Evolutionary conservation across 1,140 invertebrate genomes (phyloP).

Genomic region (Polypedilum vanderplanki): DNA sequence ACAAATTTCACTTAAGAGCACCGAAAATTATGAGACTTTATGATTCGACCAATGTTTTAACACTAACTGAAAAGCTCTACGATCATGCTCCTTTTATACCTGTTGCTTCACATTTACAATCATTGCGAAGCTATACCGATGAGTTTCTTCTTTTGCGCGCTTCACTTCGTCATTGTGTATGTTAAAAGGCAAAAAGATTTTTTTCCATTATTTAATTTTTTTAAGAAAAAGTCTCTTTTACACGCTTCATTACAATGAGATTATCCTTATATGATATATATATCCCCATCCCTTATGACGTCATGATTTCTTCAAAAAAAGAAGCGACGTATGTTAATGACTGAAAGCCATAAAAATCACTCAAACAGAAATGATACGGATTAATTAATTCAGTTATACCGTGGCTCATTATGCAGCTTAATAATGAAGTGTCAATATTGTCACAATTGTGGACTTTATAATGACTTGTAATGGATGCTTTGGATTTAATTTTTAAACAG

Average conservation of each 20-base stretch:
- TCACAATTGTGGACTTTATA: neutral
- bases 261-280: too few relatives aligned
- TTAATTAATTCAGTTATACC: neutral
- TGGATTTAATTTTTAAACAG: neutral
- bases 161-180: neutral
- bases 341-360: neutral
- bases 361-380: neutral
- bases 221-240: neutral
- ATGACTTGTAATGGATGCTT: neutral
- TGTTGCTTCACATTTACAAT: neutral
- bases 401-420: neutral
- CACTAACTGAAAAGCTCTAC: slow-evolving; percentile 8
- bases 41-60: neutral
- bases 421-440: slow-evolving; percentile 13
- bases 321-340: neutral
- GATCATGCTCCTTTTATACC: neutral
- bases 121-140: neutral
- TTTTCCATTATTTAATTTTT: neutral
- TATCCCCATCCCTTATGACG: neutral
- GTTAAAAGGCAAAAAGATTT: neutral
- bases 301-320: neutral
- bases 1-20: neutral
- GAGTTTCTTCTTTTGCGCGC: too few relatives aligned
- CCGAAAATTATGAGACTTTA: neutral
- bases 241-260: neutral